Evolutionary conservation across 1,140 invertebrate genomes (phyloP).

Genomic region (Heliconius eleuchia): DNA sequence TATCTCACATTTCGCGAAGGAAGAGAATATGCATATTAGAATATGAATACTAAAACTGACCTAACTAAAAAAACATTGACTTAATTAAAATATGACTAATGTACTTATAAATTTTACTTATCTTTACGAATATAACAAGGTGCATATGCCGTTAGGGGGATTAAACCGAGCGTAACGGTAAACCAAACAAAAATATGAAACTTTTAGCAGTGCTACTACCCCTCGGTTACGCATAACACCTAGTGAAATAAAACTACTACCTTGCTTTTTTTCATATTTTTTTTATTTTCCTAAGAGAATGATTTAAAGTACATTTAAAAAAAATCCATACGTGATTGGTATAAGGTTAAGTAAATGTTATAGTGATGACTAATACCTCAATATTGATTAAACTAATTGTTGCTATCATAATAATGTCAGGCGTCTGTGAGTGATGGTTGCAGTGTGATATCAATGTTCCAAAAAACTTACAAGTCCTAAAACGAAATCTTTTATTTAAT

Average conservation of each 20-base stretch:
- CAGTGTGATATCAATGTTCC: background rate
- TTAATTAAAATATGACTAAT: background rate
- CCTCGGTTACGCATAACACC: conserved; percentile 31
- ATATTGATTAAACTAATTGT: conserved; percentile 44
- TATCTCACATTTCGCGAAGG: too few species aligned
- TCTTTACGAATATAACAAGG: conserved; percentile 9
- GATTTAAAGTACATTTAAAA: background rate
- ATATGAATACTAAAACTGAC: background rate
- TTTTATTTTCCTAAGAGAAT: background rate
- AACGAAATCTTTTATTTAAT: background rate
- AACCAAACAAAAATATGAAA: conserved; percentile 41
- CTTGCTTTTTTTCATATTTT: background rate
- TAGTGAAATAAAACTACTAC: background rate
- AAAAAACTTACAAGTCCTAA: background rate
- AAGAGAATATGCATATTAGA: too few species aligned
- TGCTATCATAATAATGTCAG: conserved; percentile 38
- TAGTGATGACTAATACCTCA: conserved; percentile 16
- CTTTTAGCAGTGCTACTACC: conserved; percentile 37
- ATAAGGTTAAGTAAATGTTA: background rate
- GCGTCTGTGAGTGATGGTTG: conserved; percentile 35
- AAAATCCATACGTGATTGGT: background rate
- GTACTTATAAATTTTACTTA: background rate
- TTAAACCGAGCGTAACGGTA: conserved; percentile 41
- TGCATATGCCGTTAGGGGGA: conserved; percentile 36
- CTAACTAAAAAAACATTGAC: background rate